These are phyloP conservation scores for Grus americana DNA, from an alignment of 2,113 vertebrate species.

Conservation along the genomic window DNA sequence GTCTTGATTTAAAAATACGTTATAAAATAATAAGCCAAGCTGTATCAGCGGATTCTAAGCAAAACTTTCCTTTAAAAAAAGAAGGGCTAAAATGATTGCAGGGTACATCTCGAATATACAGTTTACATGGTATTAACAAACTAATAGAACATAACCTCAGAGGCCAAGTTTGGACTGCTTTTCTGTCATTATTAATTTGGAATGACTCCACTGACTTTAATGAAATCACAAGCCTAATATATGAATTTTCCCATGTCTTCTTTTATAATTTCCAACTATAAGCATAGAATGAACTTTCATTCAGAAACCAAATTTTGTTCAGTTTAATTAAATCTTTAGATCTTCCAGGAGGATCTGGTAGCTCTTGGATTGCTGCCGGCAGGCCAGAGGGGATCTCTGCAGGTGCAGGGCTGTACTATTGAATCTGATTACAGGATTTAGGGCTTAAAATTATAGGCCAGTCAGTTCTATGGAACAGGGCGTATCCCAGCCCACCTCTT, in stretches of 20 bases:
- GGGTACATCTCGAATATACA: background rate
- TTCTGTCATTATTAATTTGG: constrained; percentile 4
- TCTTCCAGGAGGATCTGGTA: background rate
- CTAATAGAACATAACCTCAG: constrained; percentile 5
- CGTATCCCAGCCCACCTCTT: background rate
- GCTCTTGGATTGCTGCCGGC: background rate
- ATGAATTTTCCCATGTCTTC: background rate
- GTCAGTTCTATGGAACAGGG: background rate
- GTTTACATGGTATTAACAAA: constrained; percentile 12
- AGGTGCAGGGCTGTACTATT: background rate
- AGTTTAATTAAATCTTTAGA: constrained; percentile 1
- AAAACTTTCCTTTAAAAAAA: background rate
- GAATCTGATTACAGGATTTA: constrained; percentile 41
- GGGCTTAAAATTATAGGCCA: constrained; percentile 21
- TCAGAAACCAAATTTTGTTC: constrained; percentile 24
- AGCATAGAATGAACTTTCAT: background rate
- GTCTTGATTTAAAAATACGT: background rate
- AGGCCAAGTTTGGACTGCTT: background rate
- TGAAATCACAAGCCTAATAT: background rate
- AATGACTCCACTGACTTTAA: background rate
- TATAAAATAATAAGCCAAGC: background rate
- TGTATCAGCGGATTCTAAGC: background rate
- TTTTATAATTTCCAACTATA: background rate
- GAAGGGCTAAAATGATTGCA: background rate
- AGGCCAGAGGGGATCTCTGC: background rate